Evolutionary conservation across 2,888 invertebrate genomes (phyloP).

Genomic region (Opisthograptis luteolata): DNA sequence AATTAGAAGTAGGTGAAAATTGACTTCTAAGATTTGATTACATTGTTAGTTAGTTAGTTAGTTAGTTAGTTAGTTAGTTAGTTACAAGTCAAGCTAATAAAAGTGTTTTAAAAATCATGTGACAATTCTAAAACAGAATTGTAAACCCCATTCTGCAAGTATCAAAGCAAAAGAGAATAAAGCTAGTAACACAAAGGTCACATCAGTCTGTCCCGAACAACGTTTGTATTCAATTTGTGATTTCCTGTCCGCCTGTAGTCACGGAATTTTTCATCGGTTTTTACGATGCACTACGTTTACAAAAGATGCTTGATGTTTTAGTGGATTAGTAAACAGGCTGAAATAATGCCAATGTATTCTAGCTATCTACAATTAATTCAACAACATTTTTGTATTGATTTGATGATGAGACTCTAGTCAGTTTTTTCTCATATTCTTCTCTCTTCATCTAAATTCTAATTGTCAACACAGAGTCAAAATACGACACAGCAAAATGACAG

Average conservation of each 20-base stretch:
- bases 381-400: too few species aligned
- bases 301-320: slow-evolving; percentile 11
- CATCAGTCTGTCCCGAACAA: slow-evolving; percentile 53
- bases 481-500: slow-evolving; percentile 60
- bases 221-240: slow-evolving; percentile 69
- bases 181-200: slow-evolving; percentile 51
- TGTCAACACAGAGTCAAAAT: slow-evolving; percentile 38
- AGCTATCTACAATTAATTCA: too few species aligned
- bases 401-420: too few species aligned
- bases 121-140: slow-evolving; percentile 1
- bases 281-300: slow-evolving; percentile 39
- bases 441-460: slow-evolving; percentile 11
- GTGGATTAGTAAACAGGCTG: too few species aligned
- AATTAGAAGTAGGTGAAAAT: too few species aligned
- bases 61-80: too few species aligned
- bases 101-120: background rate
- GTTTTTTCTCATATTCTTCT: too few species aligned
- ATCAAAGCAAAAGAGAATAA: slow-evolving; percentile 50
- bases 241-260: slow-evolving; percentile 52
- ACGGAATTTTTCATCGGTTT: slow-evolving; percentile 67
- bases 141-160: slow-evolving; percentile 4
- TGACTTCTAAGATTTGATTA: too few species aligned
- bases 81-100: too few species aligned
- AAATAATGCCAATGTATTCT: too few species aligned
- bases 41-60: too few species aligned